A percentile compares a stretch with the other conserved stretches of the same genome.
Conservation (phyloP, 2,797 vertebrate species). For the Micromesistius poutassou region DNA sequence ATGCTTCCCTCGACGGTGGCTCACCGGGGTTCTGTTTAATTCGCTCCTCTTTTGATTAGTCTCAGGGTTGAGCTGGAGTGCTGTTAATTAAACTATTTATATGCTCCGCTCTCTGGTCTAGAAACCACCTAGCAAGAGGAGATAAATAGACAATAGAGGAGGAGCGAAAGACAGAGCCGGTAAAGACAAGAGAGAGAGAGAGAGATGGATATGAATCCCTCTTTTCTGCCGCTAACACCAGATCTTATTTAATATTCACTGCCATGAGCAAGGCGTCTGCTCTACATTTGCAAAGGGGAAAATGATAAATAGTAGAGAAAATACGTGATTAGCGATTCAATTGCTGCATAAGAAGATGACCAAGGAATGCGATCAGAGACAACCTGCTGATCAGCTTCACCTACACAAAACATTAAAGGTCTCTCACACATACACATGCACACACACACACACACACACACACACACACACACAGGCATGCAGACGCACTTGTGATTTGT, state of each 20-base stretch:
- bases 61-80: conserved; percentile 18
- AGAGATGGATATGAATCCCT: background rate
- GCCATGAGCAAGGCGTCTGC: conserved; percentile 33
- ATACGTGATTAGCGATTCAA: too few species aligned
- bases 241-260: conserved; percentile 31
- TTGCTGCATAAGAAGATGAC: too few species aligned
- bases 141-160: background rate
- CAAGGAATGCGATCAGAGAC: too few species aligned
- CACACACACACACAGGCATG: too few species aligned
- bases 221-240: conserved; percentile 12
- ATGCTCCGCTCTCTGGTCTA: conserved; percentile 15
- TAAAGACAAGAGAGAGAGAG: background rate
- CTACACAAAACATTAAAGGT: too few species aligned
- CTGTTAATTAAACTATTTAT: conserved; percentile 42
- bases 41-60: conserved; percentile 20
- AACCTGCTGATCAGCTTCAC: too few species aligned
- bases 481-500: too few species aligned
- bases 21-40: conserved; percentile 21
- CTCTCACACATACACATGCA: conserved; percentile 16
- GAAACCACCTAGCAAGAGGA: background rate
- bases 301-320: too few species aligned
- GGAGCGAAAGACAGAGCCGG: conserved; percentile 12
- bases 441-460: background rate
- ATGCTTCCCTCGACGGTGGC: background rate
- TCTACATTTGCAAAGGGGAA: conserved; percentile 22